Conservation (phyloP, 2,888 invertebrate species). For the Sinhomidia bicolor region DNA sequence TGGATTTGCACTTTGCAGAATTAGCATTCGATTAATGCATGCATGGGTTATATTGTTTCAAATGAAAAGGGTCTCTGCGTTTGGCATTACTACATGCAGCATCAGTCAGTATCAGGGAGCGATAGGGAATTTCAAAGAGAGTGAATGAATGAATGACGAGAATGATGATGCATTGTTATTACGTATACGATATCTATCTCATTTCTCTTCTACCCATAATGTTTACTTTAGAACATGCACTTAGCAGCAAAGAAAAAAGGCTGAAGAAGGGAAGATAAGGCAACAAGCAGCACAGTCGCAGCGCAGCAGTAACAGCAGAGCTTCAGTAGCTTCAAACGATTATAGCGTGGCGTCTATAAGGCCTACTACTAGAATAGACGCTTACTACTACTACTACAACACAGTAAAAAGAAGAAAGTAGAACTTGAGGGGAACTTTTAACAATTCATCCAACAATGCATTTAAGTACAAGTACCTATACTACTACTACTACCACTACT, state of each 20-base stretch:
- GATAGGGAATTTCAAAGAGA: conserved; percentile 39
- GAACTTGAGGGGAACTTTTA: conserved; percentile 79
- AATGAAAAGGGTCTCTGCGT: background rate
- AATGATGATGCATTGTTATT: conserved; percentile 27
- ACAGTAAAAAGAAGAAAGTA: conserved; percentile 79
- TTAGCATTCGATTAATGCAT: conserved; percentile 1
- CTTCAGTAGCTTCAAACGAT: background rate
- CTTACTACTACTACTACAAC: background rate
- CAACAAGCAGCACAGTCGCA: background rate
- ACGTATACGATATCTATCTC: background rate
- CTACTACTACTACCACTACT: background rate
- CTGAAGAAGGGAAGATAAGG: background rate
- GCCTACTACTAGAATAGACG: background rate
- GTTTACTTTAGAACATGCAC: background rate
- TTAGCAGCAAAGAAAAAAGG: background rate
- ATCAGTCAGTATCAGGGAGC: background rate
- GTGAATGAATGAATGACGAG: conserved; percentile 40
- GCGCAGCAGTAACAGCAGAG: background rate
- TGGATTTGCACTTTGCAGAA: background rate
- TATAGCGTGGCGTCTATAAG: background rate
- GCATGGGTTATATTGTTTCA: background rate
- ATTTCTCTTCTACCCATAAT: background rate
- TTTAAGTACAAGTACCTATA: background rate
- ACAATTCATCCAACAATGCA: background rate
- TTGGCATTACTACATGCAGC: background rate